Evolutionary conservation across 2,113 vertebrate genomes (phyloP), one percentile per base, ranked within the genome.

Genomic region (Nerophis lumbriciformis): DNA sequence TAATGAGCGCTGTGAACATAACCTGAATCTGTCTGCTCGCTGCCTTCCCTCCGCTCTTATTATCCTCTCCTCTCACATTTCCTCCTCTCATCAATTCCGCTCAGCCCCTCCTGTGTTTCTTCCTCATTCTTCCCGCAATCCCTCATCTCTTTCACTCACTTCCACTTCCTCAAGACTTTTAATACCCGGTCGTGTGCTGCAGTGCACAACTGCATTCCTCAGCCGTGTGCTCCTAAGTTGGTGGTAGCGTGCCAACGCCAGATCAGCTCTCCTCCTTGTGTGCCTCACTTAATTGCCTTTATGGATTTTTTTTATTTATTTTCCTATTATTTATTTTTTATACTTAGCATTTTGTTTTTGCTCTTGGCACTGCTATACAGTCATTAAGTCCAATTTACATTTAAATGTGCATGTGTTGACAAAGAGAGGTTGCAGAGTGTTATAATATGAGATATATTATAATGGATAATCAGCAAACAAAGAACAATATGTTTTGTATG

Each of bases 111-210:
- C 6, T 50, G 47, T 47, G 45, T 51, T 68, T 68, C 54, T 21
- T 61, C 54, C 57, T 53, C 42, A 52, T 49, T 59, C 62, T 65
- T 39, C 54, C 56, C 38, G 61, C 47, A 65, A 67, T 61, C 44
- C 63, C 64, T 59, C 54, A 54, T 71, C 55, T 68, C 53, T 12
- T 45, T 63, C 49, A 5, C 37, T 53, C 59, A 69, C 28, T 60
- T 12, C 15, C 19, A 75, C 61, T 62, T 53, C 48, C 21, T 63
- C 72, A 69, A 67, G 60, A 70, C 58, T 69, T 61, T 28, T 66
- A 83, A 75, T 76, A 75, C 71, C 63, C 76, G 62, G 58, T n/a
- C 76, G 63, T 63, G 13, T 37, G 52, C 11, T 35, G 15, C 52
- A 54, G 14, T 44, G 54, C 66, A 69, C 73, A 67, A 53, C 73